Conservation (phyloP, 2,888 invertebrate species). For the Lithosia quadra region DNA sequence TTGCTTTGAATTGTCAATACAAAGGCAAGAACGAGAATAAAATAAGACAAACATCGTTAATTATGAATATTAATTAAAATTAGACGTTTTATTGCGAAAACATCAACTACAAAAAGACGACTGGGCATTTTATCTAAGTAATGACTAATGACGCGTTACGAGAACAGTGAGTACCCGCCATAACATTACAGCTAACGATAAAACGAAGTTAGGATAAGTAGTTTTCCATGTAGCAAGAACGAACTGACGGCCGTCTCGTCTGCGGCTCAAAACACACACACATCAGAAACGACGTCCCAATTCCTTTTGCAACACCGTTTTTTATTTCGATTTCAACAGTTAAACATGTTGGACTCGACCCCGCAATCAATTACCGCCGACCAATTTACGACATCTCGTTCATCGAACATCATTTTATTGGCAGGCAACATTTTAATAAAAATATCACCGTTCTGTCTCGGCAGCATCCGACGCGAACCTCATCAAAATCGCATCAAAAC, state of each 20-base stretch:
- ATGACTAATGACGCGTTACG: slow-evolving; percentile 71
- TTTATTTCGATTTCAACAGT: slow-evolving; percentile 58
- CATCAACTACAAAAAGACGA: slow-evolving; percentile 23
- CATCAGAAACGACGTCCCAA: slow-evolving; percentile 49
- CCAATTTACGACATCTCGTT: slow-evolving; percentile 69
- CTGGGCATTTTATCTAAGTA: slow-evolving; percentile 61
- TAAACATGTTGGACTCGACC: slow-evolving; percentile 55
- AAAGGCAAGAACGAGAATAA: neutral
- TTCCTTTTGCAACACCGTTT: slow-evolving; percentile 58
- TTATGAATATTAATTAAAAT: slow-evolving; percentile 36
- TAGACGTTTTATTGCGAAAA: slow-evolving; percentile 26
- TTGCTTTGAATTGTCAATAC: neutral
- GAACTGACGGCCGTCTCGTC: slow-evolving; percentile 62
- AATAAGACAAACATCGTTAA: neutral
- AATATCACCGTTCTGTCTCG: slow-evolving; percentile 61
- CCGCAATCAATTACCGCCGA: slow-evolving; percentile 67
- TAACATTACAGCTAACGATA: slow-evolving; percentile 80
- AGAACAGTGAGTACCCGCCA: slow-evolving; percentile 70
- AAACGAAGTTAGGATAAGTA: slow-evolving; percentile 83
- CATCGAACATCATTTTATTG: slow-evolving; percentile 66
- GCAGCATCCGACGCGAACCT: slow-evolving; percentile 58
- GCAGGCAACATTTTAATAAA: slow-evolving; percentile 73
- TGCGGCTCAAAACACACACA: slow-evolving; percentile 61
- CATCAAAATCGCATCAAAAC: slow-evolving; percentile 81
- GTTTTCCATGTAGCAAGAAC: slow-evolving; percentile 78